phyloP scores from a whole-genome alignment of 2,113 vertebrate species.

The Dasypus novemcinctus region DNA sequence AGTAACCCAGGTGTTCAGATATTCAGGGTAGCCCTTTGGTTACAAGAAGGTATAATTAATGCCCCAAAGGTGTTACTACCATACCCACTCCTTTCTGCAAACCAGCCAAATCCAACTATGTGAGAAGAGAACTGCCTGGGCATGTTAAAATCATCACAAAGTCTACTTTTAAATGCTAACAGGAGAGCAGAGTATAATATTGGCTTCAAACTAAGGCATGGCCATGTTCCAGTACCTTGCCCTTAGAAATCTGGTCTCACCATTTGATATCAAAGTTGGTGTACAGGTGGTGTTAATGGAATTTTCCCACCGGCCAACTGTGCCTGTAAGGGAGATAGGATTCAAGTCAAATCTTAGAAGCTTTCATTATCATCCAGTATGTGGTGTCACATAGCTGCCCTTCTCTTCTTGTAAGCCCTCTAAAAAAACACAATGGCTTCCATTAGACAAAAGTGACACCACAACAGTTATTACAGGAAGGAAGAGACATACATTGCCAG shows the following conservation, averaged over 20 bases:
- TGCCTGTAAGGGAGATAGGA: background rate
- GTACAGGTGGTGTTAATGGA: background rate
- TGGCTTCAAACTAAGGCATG: background rate
- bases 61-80: background rate
- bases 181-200: background rate
- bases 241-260: background rate
- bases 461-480: conserved; percentile 17
- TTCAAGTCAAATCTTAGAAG: background rate
- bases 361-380: background rate
- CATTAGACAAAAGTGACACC: background rate
- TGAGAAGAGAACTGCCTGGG: background rate
- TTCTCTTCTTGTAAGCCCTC: background rate
- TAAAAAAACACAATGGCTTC: conserved; percentile 29
- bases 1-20: background rate
- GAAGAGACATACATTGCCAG: conserved; percentile 45
- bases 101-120: background rate
- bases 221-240: background rate
- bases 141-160: background rate
- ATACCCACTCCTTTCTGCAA: background rate
- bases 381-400: background rate
- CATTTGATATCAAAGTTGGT: conserved; percentile 19
- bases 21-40: background rate
- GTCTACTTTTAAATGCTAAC: background rate
- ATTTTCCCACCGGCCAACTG: background rate
- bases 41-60: conserved; percentile 37